Evolutionary conservation across 2,888 invertebrate genomes (phyloP).

Genomic region (Euplexia lucipara): DNA sequence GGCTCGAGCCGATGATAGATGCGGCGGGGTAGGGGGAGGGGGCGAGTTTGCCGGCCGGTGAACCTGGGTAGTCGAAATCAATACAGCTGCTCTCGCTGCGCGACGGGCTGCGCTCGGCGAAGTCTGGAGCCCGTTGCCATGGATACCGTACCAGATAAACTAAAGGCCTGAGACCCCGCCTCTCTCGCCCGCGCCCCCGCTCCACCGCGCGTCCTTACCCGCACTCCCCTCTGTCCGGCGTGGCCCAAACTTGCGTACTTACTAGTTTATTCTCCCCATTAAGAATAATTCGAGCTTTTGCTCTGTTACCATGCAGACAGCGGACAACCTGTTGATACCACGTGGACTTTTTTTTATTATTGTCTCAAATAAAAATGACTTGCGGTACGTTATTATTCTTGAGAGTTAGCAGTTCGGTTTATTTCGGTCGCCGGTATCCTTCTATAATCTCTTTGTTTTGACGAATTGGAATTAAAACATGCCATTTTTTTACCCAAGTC

Average conservation of each 20-base stretch:
- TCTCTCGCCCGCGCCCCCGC: slow-evolving; percentile 53
- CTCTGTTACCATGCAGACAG: slow-evolving; percentile 62
- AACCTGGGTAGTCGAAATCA: slow-evolving; percentile 89
- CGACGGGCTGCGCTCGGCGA: slow-evolving; percentile 74
- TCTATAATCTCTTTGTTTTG: no score
- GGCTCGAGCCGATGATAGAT: slow-evolving; percentile 68
- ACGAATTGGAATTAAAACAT: no score
- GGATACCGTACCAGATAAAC: slow-evolving; percentile 83
- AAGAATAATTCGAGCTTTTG: slow-evolving; percentile 60
- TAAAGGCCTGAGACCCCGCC: slow-evolving; percentile 65
- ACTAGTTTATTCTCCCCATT: slow-evolving; percentile 49
- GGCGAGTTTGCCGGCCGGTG: slow-evolving; percentile 82
- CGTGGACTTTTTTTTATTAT: slow-evolving; percentile 54
- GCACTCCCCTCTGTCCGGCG: slow-evolving; percentile 48
- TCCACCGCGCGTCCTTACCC: slow-evolving; percentile 34
- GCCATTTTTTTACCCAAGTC: no score
- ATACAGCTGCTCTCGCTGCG: slow-evolving; percentile 90
- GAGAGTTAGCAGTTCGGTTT: no score
- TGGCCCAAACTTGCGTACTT: slow-evolving; percentile 50
- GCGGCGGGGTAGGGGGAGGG: slow-evolving; percentile 71
- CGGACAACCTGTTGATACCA: slow-evolving; percentile 75
- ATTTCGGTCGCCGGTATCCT: no score
- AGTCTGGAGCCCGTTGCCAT: slow-evolving; percentile 85
- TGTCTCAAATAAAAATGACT: no score
- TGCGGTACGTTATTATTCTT: no score